Evolutionary conservation across 2,797 vertebrate genomes (phyloP), one percentile per base, ranked within the genome.

Genomic region (Phoxinus dragarum): DNA sequence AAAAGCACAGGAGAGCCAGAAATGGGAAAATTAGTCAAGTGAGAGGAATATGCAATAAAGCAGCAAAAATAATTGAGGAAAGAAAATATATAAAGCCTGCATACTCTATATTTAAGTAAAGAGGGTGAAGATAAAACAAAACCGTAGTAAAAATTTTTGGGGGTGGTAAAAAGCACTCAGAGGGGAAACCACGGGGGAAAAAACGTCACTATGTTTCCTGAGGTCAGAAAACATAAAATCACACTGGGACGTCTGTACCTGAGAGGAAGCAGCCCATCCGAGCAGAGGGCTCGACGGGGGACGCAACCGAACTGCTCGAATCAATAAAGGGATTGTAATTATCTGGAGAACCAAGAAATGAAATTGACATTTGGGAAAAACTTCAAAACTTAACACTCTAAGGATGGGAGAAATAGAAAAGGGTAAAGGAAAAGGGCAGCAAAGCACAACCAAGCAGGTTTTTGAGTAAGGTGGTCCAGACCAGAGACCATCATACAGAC

Each of bases 311-410:
- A 80, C 91, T 91, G 91, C 94, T 94, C 88, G 93, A 93, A 83
- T 94, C 91, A 94, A 93, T 92, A 94, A 95, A 94, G 44, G 93
- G 94, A 93, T 92, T 95, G 93, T 92, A 95, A 94, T 90, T 90
- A 96, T 96, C 94, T 96, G 92, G 90, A 93, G 90, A 92, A 93
- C 81, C 90, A 92, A 93, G 93, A 91, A 94, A 75, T 67, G 85
- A 84, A 81, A 96, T 89, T 94, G 90, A 84, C 68, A 90, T 86
- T 88, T 77, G 84, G 64, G 56, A 86, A 82, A 47, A 80, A 42
- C 34, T 79, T 81, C 34, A 59, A 87, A 64, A 73, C 86, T 89
- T 74, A 80, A 85, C 52, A 34, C 52, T 81, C 85, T 72, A 85
- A 66, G 27, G 36, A 74, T 59, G 40, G 44, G 44, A 19, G 16